Conservation (phyloP, 2,888 invertebrate species). For the Plebejus anna region DNA sequence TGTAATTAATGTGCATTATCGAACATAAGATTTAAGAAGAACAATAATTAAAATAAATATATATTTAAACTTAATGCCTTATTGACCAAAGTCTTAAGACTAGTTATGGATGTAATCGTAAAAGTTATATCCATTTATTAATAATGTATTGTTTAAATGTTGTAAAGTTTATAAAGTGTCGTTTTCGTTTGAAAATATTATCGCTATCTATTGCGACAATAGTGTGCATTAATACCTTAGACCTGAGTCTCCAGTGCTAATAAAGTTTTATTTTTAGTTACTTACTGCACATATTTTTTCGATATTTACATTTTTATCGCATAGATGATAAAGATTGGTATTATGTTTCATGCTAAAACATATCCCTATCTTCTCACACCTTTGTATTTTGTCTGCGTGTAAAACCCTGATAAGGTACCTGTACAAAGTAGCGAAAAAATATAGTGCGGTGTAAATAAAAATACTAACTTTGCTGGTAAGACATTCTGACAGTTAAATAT, state of each 20-base stretch:
- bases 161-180: slow-evolving; percentile 69
- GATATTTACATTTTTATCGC: too few species aligned
- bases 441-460: not conserved
- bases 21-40: slow-evolving; percentile 72
- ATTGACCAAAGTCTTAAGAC: slow-evolving; percentile 81
- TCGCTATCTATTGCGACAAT: slow-evolving; percentile 55
- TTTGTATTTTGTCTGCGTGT: too few species aligned
- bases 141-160: slow-evolving; percentile 73
- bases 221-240: slow-evolving; percentile 31
- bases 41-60: slow-evolving; percentile 76
- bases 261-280: slow-evolving; percentile 19
- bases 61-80: slow-evolving; percentile 80
- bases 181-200: slow-evolving; percentile 67
- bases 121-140: slow-evolving; percentile 63
- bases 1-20: slow-evolving; percentile 67
- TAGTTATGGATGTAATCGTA: slow-evolving; percentile 70
- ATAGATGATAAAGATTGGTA: too few species aligned
- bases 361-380: too few species aligned
- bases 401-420: too few species aligned
- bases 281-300: not conserved
- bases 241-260: not conserved
- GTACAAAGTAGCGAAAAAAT: not conserved
- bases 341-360: too few species aligned
- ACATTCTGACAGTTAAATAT: slow-evolving; percentile 8
- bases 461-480: slow-evolving; percentile 3